Evolutionary conservation across 1,140 invertebrate species (phyloP), one percentile per base, ranked within the genome.

Genomic region (Pachyrhynchus sulphureomaculatus): DNA sequence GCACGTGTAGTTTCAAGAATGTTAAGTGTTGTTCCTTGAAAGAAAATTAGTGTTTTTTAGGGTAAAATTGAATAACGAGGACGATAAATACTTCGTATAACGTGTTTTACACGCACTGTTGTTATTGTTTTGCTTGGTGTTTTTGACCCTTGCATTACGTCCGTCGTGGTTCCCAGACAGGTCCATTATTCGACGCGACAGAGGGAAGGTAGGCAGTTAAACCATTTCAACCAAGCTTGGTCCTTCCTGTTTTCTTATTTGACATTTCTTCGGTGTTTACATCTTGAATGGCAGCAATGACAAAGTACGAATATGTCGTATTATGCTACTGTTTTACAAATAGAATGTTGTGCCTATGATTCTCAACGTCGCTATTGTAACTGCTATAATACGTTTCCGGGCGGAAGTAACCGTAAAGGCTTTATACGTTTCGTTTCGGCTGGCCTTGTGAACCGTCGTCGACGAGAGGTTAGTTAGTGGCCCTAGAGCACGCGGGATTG

Each of bases 81-180:
- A 2, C 24, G 1, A 34, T 23, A 18, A 37, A 20, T 33, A 49
- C n/a, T n/a, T 37, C 17, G n/a, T 12, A 3, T 12, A 15, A 18
- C 13, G 39, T 79, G 76, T 71, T 77, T 78, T 76, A 75, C 80
- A 79, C 80, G 79, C 79, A 79, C 79, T 81, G 80, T 81, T 83
- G 81, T 83, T 82, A 79, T 82, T 83, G 81, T 83, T 82, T 82
- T 81, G 80, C 78, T 76, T 75, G 75, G 75, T 80, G 76, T 71
- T 79, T 79, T 79, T 74, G 78, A 79, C 79, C 78, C 74, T 69
- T 67, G 64, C 48, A 51, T 47, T 45, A 54, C 52, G 54, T 53
- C 51, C 47, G 64, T 64, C 63, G 66, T 64, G 59, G 64, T 66
- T 59, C 54, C 55, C 67, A 68, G 72, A 68, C 44, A 60, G 73